Conservation (phyloP, 2,888 invertebrate species). For the Drosophila picticornis region DNA sequence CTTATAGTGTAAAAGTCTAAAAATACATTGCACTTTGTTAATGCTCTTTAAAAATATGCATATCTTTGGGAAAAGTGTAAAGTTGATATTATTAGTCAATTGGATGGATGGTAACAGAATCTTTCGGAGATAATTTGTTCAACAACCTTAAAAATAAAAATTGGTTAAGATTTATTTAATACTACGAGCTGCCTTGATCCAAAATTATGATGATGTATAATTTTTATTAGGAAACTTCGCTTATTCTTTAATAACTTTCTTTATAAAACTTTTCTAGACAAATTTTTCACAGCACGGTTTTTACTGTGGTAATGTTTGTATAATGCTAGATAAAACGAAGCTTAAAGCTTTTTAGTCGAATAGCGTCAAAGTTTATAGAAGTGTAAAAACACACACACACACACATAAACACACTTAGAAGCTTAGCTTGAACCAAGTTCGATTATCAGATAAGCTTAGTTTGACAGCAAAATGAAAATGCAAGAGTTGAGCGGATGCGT, state of each 20-base stretch:
- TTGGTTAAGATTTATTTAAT: background rate
- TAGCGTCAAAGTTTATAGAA: constrained; percentile 1
- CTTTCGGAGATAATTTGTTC: background rate
- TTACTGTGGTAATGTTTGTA: constrained; percentile 3
- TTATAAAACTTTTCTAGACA: background rate
- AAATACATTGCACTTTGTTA: background rate
- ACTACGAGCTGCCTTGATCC: background rate
- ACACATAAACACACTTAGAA: background rate
- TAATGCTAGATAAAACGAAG: constrained; percentile 4
- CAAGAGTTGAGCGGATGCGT: constrained; percentile 8
- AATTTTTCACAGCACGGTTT: background rate
- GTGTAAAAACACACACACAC: background rate
- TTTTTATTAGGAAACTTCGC: background rate
- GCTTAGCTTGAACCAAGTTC: constrained; percentile 4
- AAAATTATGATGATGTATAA: background rate
- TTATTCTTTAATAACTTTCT: background rate
- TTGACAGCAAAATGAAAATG: constrained; percentile 1
- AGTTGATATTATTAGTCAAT: background rate
- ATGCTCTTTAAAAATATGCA: background rate
- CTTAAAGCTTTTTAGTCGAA: constrained; percentile 40
- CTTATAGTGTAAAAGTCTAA: background rate
- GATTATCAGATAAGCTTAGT: background rate
- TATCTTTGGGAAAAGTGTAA: background rate
- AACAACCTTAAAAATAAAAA: background rate
- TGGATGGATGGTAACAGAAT: background rate